Conservation (phyloP, 2,797 vertebrate species). For the Typhlichthys subterraneus region DNA sequence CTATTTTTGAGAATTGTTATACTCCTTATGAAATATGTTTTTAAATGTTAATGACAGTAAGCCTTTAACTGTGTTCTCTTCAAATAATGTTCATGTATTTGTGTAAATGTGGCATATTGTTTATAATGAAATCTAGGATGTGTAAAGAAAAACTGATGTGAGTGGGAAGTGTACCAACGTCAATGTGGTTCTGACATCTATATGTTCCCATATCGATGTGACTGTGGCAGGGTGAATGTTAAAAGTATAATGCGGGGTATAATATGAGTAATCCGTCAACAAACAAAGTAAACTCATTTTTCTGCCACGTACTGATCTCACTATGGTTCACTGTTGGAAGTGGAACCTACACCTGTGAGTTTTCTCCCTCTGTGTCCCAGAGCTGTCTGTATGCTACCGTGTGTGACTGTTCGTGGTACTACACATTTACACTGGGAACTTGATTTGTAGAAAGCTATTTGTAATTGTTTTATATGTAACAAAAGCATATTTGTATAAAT, state of each 20-base stretch:
- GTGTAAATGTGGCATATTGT: slow-evolving; percentile 26
- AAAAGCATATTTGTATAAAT: slow-evolving; percentile 85
- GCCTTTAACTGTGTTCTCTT: slow-evolving; percentile 25
- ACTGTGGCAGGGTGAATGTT: slow-evolving; percentile 63
- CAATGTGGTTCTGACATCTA: slow-evolving; percentile 44
- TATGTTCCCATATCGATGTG: slow-evolving; percentile 36
- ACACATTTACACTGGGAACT: slow-evolving; percentile 91
- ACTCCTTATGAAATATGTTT: slow-evolving; percentile 44
- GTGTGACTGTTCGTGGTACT: slow-evolving; percentile 75
- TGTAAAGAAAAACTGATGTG: slow-evolving; percentile 47
- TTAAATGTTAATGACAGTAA: slow-evolving; percentile 43
- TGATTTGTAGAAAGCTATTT: slow-evolving; percentile 83
- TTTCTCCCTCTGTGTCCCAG: slow-evolving; percentile 59
- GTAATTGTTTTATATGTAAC: slow-evolving; percentile 84
- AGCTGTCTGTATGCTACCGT: slow-evolving; percentile 68
- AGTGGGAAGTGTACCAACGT: slow-evolving; percentile 39
- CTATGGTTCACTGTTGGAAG: slow-evolving; percentile 58
- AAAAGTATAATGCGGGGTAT: slow-evolving; percentile 52
- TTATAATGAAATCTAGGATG: slow-evolving; percentile 29
- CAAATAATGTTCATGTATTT: slow-evolving; percentile 43
- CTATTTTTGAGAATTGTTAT: slow-evolving; percentile 48
- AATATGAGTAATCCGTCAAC: slow-evolving; percentile 48
- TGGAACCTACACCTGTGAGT: slow-evolving; percentile 70
- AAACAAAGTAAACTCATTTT: slow-evolving; percentile 53
- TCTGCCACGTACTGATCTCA: slow-evolving; percentile 60